Evolutionary conservation across 2,888 invertebrate species (phyloP), one percentile per base, ranked within the genome.

Genomic region (Alviniconcha strummeri): DNA sequence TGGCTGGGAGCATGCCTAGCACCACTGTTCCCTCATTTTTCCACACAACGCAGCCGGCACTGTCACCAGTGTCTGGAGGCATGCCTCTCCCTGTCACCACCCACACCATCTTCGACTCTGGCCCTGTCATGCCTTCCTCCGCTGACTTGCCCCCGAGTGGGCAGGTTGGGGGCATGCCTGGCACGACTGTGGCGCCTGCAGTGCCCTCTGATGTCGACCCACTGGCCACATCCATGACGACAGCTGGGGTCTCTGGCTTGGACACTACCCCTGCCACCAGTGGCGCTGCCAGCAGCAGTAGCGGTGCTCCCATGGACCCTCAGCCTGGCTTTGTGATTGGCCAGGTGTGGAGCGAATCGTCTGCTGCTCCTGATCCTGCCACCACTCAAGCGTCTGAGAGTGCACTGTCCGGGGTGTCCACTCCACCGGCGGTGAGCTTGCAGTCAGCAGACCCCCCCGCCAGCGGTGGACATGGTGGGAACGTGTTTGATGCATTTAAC

Each of bases 1-100:
- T 75, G 52, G 17, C 74, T 0, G 56, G 56, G 5, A 11, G 56
- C 9, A 54, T 60, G n/a, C 7, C 81, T 15, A 9, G n/a, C 81
- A 76, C 64, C 55, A 74, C 72, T 9, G 64, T 57, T n/a, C 69
- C 56, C 9, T 76, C 82, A 7, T 6, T 75, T 6, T 60, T 76
- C 19, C 76, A 76, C 52, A 64, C 17, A 8, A 56, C 56, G 52
- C 17, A 11, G 9, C 82, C 13, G 72, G 54, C 67, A 6, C 54
- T n/a, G 60, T 64, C 36, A 0, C 15, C 54, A 2, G 82, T 60
- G 55, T 56, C 64, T 64, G 77, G 57, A 13, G 82, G 77, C 77
- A 82, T 82, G 82, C 82, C 82, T n/a, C 77, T 77, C 6, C 82
- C 82, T n/a, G 82, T 82, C 82, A 82, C 82, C 71, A 82, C 82